A percentile compares a stretch with the other conserved stretches of the same genome.
Conservation (phyloP, 2,113 vertebrate species). For the Lepus americanus region DNA sequence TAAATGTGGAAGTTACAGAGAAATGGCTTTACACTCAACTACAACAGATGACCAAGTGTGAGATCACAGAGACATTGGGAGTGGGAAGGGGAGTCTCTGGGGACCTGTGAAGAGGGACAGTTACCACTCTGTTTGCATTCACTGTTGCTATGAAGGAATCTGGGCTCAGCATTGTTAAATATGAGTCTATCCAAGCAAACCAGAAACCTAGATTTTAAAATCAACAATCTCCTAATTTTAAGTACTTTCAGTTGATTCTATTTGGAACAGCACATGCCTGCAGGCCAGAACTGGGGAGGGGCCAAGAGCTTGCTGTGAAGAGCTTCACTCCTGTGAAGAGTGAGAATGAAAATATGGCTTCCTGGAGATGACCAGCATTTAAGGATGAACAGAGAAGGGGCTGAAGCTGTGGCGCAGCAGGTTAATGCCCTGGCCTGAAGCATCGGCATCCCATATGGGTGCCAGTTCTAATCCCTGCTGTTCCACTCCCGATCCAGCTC, state of each 20-base stretch:
- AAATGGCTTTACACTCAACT: not conserved
- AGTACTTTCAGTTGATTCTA: not conserved
- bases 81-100: not conserved
- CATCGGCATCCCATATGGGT: too few relatives aligned
- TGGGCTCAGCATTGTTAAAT: not conserved
- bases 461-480: too few relatives aligned
- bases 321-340: not conserved
- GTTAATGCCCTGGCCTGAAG: too few relatives aligned
- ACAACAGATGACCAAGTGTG: not conserved
- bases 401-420: too few relatives aligned
- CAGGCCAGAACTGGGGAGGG: not conserved
- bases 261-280: not conserved
- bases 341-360: not conserved
- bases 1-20: not conserved
- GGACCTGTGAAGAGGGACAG: not conserved
- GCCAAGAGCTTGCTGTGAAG: not conserved
- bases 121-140: not conserved
- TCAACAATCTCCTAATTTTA: not conserved
- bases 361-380: not conserved
- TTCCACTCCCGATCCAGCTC: too few relatives aligned
- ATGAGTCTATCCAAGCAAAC: not conserved
- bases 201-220: not conserved
- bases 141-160: not conserved
- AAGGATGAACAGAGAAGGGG: not conserved
- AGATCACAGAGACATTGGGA: not conserved